Conservation (phyloP, 2,113 vertebrate species). For the Austrofundulus limnaeus region DNA sequence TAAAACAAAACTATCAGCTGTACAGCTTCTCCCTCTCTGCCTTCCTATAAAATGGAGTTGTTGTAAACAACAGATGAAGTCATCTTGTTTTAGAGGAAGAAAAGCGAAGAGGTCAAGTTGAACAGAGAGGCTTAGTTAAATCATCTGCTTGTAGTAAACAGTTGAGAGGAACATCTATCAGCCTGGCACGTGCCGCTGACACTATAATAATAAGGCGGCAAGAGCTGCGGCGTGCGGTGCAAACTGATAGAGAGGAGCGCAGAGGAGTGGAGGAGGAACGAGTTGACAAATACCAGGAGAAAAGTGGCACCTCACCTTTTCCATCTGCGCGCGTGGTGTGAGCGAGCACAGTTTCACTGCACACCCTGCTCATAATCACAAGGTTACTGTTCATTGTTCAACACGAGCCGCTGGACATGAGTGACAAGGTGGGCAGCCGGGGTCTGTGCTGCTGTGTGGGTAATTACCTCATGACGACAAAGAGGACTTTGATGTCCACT, state of each 20-base stretch:
- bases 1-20: conserved; percentile 7
- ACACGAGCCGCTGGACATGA: conserved; percentile 63
- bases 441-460: conserved; percentile 53
- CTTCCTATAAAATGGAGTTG: conserved; percentile 64
- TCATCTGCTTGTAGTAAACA: conserved; percentile 76
- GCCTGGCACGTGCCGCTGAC: conserved; percentile 73
- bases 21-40: conserved; percentile 31
- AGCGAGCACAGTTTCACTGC: conserved; percentile 50
- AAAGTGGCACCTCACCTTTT: conserved; percentile 65
- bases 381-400: conserved; percentile 74
- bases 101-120: conserved; percentile 63
- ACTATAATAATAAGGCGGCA: conserved; percentile 77
- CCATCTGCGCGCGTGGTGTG: conserved; percentile 53
- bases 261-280: conserved; percentile 18
- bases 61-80: conserved; percentile 71
- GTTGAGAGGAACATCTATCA: conserved; percentile 77
- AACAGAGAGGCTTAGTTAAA: conserved; percentile 71
- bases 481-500: conserved; percentile 74
- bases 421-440: conserved; percentile 68
- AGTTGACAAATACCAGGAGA: conserved; percentile 51
- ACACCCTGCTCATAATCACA: conserved; percentile 62
- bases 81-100: conserved; percentile 64
- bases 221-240: conserved; percentile 65
- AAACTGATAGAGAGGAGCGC: conserved; percentile 73
- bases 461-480: conserved; percentile 79